phyloP scores from a whole-genome alignment of 2,797 vertebrate species.

The Loriculus beryllinus region DNA sequence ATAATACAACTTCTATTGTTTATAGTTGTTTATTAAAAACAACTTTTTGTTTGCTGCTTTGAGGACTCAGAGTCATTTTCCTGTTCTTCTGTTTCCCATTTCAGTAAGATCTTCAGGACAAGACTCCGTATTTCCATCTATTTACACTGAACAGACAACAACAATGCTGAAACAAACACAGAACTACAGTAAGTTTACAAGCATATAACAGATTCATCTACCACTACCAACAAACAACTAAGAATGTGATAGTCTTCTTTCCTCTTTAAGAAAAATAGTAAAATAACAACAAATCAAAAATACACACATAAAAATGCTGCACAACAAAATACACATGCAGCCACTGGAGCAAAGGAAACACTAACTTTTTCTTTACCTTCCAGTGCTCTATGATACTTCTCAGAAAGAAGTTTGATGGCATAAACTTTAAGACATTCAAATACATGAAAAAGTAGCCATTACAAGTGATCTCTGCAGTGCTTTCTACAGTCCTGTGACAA shows the following conservation, averaged over 20 bases:
- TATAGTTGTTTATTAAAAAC: neutral
- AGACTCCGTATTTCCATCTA: neutral
- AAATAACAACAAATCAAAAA: neutral
- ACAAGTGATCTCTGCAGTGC: neutral
- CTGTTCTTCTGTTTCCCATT: neutral
- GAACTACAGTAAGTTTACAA: neutral
- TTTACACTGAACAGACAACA: neutral
- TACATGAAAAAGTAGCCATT: neutral
- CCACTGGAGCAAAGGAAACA: neutral
- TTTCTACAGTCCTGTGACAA: neutral
- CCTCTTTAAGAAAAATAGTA: neutral
- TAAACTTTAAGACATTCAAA: neutral
- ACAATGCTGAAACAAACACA: neutral
- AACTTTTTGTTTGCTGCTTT: neutral
- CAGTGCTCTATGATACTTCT: neutral
- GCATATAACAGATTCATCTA: neutral
- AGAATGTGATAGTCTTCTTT: neutral
- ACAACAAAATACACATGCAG: neutral
- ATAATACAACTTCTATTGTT: neutral
- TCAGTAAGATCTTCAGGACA: neutral
- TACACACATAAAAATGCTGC: neutral
- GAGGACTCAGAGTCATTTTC: neutral
- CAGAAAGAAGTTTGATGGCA: neutral
- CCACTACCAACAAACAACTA: neutral
- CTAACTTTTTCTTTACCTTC: neutral